These are phyloP conservation scores for Lichenostomus cassidix DNA, from an alignment of 2,113 vertebrate genomes.

Conservation along the genomic window DNA sequence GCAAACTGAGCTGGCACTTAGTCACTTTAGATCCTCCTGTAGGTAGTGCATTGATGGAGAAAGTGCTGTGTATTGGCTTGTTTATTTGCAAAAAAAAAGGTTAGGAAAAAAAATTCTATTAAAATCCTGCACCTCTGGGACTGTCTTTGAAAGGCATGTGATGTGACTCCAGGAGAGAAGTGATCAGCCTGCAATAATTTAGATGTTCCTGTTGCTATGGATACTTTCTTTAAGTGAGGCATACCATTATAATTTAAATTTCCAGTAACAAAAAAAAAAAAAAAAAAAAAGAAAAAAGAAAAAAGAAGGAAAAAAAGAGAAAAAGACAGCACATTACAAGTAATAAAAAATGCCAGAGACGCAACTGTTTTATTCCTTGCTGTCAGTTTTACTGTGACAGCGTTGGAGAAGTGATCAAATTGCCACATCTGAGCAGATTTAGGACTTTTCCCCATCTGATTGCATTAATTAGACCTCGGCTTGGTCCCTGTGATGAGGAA, in stretches of 20 bases:
- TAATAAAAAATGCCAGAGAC: slow-evolving; percentile 12
- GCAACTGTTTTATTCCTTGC: slow-evolving; percentile 20
- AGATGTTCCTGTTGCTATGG: slow-evolving; percentile 68
- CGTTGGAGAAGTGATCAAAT: background rate
- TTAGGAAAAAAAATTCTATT: background rate
- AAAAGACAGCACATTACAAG: background rate
- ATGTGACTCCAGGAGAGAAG: slow-evolving; percentile 30
- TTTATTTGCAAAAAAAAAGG: slow-evolving; percentile 28
- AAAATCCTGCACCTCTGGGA: slow-evolving; percentile 47
- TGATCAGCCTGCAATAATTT: slow-evolving; percentile 64
- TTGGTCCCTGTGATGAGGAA: background rate
- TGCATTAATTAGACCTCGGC: background rate
- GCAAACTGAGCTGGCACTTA: background rate
- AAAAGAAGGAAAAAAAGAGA: background rate
- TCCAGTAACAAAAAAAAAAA: background rate
- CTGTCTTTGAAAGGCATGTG: slow-evolving; percentile 9
- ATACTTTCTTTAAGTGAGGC: slow-evolving; percentile 55
- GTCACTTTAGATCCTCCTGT: background rate
- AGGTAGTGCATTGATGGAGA: background rate
- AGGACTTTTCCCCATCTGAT: background rate
- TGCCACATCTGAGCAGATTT: background rate
- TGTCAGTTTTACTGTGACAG: slow-evolving; percentile 22
- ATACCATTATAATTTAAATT: slow-evolving; percentile 66
- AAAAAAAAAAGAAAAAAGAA: background rate
- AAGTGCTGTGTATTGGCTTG: background rate